Base-by-base conservation (phyloP, 2,797 vertebrate genomes). In the Miichthys miiuy region DNA sequence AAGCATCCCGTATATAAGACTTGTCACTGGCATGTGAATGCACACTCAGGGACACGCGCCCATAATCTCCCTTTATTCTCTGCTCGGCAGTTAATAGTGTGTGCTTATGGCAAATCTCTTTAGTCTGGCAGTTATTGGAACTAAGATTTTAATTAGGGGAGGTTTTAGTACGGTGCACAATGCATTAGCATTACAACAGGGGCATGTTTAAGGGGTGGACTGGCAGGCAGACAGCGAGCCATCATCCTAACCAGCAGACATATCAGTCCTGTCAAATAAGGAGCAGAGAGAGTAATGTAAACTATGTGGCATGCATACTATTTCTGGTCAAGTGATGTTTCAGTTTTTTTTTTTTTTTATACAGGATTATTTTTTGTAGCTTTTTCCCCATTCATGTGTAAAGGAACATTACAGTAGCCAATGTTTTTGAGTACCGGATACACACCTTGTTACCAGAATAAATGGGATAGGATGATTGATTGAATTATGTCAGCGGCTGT, bases 61-160 rank as follows among this genome's bases (percentile, higher is more conserved):
- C 68, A 69, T 68, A 75, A 51, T 81, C 60, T 66, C 47, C 48
- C 21, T 65, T 63, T n/a, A 58, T 77, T 85, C 79, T 77, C 55
- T 51, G 27, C 66, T 77, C 13, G 3, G 61, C 71, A 81, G 79
- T 88, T 88, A 87, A 89, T 89, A 78, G 56, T 77, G 81, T 85
- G 81, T 73, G 75, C 76, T 87, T 80, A 74, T 62, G 77, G 74
- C 74, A 88, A 92, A 89, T 91, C 86, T 87, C 81, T 89, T 89
- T 87, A 84, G 82, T 82, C 77, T 82, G 81, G 76, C 63, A 81
- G 86, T 91, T 90, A 90, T 86, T 89, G 86, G 79, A 89, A 86
- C 81, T 73, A 88, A 88, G 80, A 87, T 92, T 91, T 92, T 90
- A 91, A 91, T 92, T 90, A 83, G 84, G 69, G 58, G 72, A 83